phyloP scores from a whole-genome alignment of 2,113 vertebrate genomes.

The Scolopax mira region DNA sequence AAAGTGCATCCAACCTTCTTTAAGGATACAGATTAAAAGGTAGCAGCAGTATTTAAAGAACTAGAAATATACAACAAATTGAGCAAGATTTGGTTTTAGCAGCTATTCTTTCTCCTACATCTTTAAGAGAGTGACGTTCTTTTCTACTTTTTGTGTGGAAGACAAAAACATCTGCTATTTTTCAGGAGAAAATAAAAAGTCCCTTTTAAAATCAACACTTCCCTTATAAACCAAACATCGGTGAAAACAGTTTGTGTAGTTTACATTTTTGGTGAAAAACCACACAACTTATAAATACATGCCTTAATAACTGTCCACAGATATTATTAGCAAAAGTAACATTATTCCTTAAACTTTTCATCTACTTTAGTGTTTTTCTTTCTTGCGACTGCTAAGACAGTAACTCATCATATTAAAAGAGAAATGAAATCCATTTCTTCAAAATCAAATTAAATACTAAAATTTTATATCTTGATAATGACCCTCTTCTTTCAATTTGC shows the following conservation, averaged over 20 bases:
- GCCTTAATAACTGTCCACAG: not conserved
- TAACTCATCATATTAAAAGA: not conserved
- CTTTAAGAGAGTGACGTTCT: not conserved
- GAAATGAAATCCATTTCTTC: not conserved
- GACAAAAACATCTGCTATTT: not conserved
- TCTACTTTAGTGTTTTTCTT: not conserved
- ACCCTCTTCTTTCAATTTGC: not conserved
- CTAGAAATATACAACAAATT: not conserved
- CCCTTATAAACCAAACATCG: not conserved
- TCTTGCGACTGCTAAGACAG: not conserved
- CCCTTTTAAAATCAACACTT: rapidly evolving
- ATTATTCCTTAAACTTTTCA: not conserved
- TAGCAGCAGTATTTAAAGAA: not conserved
- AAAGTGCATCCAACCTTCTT: not conserved
- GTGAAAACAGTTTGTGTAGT: not conserved
- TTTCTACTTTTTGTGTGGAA: not conserved
- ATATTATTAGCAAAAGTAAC: not conserved
- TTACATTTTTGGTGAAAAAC: not conserved
- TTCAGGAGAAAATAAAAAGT: too few relatives aligned
- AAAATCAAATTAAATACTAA: not conserved
- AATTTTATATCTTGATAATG: not conserved
- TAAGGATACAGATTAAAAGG: not conserved
- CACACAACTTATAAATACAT: not conserved
- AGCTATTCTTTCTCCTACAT: not conserved
- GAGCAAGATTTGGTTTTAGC: not conserved